phyloP scores from a whole-genome alignment of 2,888 invertebrate species.

The Amblyjoppa proteus region DNA sequence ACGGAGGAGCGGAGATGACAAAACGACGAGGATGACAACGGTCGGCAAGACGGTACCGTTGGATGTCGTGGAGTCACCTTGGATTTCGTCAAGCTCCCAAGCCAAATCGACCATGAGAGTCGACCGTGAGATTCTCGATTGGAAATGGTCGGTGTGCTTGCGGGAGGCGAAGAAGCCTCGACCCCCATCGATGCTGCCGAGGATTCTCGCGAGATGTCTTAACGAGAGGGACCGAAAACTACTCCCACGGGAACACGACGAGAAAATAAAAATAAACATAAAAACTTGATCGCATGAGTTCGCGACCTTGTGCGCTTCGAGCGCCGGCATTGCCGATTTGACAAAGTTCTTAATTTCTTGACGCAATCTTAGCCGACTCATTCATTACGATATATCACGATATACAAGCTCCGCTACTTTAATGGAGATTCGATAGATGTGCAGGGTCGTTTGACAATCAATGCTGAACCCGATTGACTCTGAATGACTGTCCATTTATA shows the following conservation, averaged over 20 bases:
- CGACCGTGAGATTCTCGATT: conserved; percentile 29
- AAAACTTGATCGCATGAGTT: background rate
- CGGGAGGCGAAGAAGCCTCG: conserved; percentile 16
- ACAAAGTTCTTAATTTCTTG: background rate
- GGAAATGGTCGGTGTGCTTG: conserved; percentile 32
- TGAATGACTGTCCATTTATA: conserved; percentile 6
- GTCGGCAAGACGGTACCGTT: background rate
- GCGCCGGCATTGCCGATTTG: background rate
- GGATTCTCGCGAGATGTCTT: background rate
- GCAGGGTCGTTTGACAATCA: background rate
- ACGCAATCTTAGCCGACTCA: background rate
- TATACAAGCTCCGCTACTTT: background rate
- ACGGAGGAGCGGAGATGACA: background rate
- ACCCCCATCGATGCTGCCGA: background rate
- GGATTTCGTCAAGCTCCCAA: conserved; percentile 23
- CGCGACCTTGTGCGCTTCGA: background rate
- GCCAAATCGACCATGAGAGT: conserved; percentile 14
- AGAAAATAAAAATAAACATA: background rate
- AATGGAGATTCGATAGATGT: background rate
- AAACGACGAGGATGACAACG: conserved; percentile 15
- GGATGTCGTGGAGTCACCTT: conserved; percentile 32
- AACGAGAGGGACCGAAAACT: background rate
- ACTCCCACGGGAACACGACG: background rate
- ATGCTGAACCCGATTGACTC: background rate
- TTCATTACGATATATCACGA: background rate